Evolutionary conservation across 2,888 invertebrate genomes (phyloP).

Genomic region (Eustalomyia histrio): DNA sequence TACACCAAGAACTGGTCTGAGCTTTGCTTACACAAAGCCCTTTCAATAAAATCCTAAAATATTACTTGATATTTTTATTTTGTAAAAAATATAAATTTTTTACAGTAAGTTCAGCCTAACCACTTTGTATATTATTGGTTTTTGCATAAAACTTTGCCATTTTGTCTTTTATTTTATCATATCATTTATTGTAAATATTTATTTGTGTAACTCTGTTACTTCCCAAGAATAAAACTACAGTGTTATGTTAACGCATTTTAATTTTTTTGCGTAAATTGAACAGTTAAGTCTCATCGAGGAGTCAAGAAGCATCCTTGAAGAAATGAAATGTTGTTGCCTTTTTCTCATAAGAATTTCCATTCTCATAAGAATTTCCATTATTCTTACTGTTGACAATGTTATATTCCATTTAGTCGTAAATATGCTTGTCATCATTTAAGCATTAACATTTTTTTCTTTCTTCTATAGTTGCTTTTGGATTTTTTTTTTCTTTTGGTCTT

Average conservation of each 20-base stretch:
- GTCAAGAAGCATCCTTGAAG: background rate
- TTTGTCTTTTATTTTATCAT: too few relatives aligned
- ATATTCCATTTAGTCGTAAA: slow-evolving; percentile 70
- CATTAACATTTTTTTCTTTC: slow-evolving; percentile 39
- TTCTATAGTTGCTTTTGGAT: background rate
- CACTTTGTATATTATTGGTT: too few relatives aligned
- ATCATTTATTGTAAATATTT: too few relatives aligned
- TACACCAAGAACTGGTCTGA: too few relatives aligned
- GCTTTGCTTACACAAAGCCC: too few relatives aligned
- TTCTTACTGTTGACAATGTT: slow-evolving; percentile 23
- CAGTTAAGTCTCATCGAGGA: slow-evolving; percentile 11
- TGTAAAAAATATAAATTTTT: too few relatives aligned
- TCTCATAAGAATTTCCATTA: slow-evolving; percentile 5
- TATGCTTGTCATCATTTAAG: slow-evolving; percentile 66
- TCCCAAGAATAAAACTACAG: background rate
- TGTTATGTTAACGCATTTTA: slow-evolving; percentile 37
- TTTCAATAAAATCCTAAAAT: too few relatives aligned
- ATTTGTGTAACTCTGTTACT: too few relatives aligned
- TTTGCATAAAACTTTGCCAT: too few relatives aligned
- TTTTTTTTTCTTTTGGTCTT: slow-evolving; percentile 23
- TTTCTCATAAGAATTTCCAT: slow-evolving; percentile 14
- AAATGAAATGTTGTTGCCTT: background rate
- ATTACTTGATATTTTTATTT: too few relatives aligned
- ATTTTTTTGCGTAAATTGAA: slow-evolving; percentile 43
- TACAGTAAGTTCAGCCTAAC: too few relatives aligned